These are phyloP conservation scores for Diorhabda elongata DNA, from an alignment of 1,140 invertebrate genomes.

Conservation along the genomic window DNA sequence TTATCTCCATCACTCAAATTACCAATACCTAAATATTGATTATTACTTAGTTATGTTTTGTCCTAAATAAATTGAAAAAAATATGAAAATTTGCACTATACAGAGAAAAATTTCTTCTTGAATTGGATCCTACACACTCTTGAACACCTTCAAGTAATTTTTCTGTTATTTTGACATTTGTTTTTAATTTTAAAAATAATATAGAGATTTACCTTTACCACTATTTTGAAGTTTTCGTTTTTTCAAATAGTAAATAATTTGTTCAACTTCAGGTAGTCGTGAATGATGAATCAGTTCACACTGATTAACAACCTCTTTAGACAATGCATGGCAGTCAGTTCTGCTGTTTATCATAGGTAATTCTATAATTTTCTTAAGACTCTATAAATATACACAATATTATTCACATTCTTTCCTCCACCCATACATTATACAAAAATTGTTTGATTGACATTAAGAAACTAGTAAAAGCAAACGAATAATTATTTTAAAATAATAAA, in stretches of 20 bases:
- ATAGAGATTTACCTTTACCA: slow-evolving; percentile 31
- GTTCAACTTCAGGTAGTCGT: slow-evolving; percentile 81
- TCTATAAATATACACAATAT: slow-evolving; percentile 40
- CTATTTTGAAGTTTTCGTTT: slow-evolving; percentile 60
- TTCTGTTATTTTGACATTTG: too few species aligned
- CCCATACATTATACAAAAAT: too few species aligned
- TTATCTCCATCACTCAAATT: slow-evolving; percentile 26
- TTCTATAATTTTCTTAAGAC: slow-evolving; percentile 79
- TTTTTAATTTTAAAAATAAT: too few species aligned
- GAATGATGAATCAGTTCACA: slow-evolving; percentile 85
- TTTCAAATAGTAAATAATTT: slow-evolving; percentile 87
- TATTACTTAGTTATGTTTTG: too few species aligned
- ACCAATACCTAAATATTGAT: not conserved
- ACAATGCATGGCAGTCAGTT: slow-evolving; percentile 74
- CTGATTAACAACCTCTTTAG: slow-evolving; percentile 83
- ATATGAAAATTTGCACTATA: too few species aligned
- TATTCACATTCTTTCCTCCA: too few species aligned
- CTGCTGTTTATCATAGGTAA: slow-evolving; percentile 76
- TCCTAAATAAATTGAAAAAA: too few species aligned
- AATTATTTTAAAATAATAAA: not conserved
- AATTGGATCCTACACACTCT: too few species aligned
- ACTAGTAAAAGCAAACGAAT: not conserved
- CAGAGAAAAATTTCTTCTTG: too few species aligned
- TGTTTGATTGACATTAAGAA: too few species aligned
- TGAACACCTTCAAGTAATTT: too few species aligned